phyloP scores from a whole-genome alignment of 2,888 invertebrate genomes.

The Callosobruchus maculatus region DNA sequence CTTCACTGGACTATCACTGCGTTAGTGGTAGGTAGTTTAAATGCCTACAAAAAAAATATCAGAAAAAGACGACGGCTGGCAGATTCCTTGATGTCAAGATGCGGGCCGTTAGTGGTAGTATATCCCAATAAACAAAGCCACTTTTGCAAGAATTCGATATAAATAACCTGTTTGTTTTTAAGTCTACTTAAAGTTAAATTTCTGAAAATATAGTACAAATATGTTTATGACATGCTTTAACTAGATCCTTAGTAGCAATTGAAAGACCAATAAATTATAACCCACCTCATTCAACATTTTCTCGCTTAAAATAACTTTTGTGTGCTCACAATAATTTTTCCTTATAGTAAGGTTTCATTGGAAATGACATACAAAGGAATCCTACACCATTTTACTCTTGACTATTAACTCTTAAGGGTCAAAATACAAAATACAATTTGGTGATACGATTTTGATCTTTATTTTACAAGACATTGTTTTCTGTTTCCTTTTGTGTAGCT shows the following conservation, averaged over 20 bases:
- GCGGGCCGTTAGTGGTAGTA: too few species aligned
- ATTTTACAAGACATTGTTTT: neutral
- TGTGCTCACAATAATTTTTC: slow-evolving; percentile 39
- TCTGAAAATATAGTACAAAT: too few species aligned
- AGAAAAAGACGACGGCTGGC: too few species aligned
- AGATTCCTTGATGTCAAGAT: too few species aligned
- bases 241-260: neutral
- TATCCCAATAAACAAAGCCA: too few species aligned
- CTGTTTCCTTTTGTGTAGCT: neutral
- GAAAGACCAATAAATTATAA: neutral
- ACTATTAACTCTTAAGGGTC: neutral
- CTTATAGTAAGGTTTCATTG: slow-evolving; percentile 54
- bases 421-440: neutral
- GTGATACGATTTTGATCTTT: neutral
- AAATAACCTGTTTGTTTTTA: too few species aligned
- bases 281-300: neutral
- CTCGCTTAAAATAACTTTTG: neutral
- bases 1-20: too few species aligned
- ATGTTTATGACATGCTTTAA: too few species aligned
- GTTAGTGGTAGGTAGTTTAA: too few species aligned
- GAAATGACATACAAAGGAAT: slow-evolving; percentile 41
- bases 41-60: too few species aligned
- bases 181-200: too few species aligned
- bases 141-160: too few species aligned
- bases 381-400: neutral